Evolutionary conservation across 35 echinoderm and acorn worm species (phyloP).

Genomic region (Lytechinus pictus): DNA sequence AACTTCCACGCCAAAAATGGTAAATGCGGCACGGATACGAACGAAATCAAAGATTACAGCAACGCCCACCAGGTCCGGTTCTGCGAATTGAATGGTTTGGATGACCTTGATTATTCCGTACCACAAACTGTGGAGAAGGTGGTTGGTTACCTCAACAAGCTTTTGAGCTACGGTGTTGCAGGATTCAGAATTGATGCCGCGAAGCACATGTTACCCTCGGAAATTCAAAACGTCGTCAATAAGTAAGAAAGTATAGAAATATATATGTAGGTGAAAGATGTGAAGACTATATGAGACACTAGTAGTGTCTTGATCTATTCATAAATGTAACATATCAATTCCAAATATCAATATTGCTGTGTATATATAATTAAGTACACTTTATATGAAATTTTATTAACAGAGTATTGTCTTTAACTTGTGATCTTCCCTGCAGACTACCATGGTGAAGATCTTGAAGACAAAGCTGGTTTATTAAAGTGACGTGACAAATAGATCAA

Average conservation of each 20-base stretch:
- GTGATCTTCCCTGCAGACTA: too few relatives aligned
- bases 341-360: too few relatives aligned
- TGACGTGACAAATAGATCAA: too few relatives aligned
- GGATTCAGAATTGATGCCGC: conserved; percentile 89
- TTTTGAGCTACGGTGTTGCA: conserved; percentile 84
- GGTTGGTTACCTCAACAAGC: conserved; percentile 67
- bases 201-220: conserved; percentile 87
- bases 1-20: not conserved
- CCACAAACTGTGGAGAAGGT: conserved; percentile 46
- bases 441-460: too few relatives aligned
- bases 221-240: not conserved
- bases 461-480: too few relatives aligned
- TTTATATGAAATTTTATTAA: too few relatives aligned
- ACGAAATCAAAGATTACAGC: conserved; percentile 73
- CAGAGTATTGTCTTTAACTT: too few relatives aligned
- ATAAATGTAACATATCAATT: too few relatives aligned
- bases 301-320: too few relatives aligned
- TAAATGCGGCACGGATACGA: not conserved
- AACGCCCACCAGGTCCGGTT: conserved; percentile 74
- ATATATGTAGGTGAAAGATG: too few relatives aligned
- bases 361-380: too few relatives aligned
- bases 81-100: conserved; percentile 70
- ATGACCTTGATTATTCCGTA: conserved; percentile 60
- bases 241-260: not conserved
- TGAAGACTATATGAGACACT: too few relatives aligned